Evolutionary conservation across 2,888 invertebrate species (phyloP).

Genomic region (Chymomyza fuscimana): DNA sequence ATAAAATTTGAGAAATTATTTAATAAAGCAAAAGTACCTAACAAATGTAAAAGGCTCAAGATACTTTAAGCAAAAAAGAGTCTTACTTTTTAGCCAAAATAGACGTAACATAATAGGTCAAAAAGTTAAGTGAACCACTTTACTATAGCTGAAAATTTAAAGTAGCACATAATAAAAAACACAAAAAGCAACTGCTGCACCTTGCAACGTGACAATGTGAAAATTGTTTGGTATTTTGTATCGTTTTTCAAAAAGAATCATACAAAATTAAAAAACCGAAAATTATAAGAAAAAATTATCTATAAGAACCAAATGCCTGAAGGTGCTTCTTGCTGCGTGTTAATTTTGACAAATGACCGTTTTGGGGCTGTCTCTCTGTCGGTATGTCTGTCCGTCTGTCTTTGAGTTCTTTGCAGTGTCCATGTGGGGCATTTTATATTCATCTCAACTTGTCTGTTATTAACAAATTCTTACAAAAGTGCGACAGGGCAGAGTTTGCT

Average conservation of each 20-base stretch:
- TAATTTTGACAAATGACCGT: conserved; percentile 72
- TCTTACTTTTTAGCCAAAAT: background rate
- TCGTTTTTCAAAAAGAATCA: background rate
- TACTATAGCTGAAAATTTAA: background rate
- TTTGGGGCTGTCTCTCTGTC: conserved; percentile 44
- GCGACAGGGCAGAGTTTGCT: conserved; percentile 39
- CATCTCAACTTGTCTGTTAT: conserved; percentile 53
- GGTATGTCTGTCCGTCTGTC: background rate
- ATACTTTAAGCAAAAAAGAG: background rate
- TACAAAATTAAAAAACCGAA: background rate
- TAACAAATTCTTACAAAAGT: conserved; percentile 63
- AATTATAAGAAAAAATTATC: too few species aligned
- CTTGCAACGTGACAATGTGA: conserved; percentile 59
- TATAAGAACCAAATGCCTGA: background rate
- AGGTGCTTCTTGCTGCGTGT: conserved; percentile 48
- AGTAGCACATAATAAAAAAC: background rate
- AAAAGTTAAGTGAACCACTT: background rate
- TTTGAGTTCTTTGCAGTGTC: background rate
- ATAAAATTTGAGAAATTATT: conserved; percentile 38
- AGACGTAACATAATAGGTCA: background rate
- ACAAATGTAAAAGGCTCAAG: conserved; percentile 19
- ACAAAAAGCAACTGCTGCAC: background rate
- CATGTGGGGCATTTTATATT: conserved; percentile 29
- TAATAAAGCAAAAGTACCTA: conserved; percentile 44
- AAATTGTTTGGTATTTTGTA: conserved; percentile 45